Base-by-base conservation (phyloP, 2,113 vertebrate species). In the Aplodontia rufa region DNA sequence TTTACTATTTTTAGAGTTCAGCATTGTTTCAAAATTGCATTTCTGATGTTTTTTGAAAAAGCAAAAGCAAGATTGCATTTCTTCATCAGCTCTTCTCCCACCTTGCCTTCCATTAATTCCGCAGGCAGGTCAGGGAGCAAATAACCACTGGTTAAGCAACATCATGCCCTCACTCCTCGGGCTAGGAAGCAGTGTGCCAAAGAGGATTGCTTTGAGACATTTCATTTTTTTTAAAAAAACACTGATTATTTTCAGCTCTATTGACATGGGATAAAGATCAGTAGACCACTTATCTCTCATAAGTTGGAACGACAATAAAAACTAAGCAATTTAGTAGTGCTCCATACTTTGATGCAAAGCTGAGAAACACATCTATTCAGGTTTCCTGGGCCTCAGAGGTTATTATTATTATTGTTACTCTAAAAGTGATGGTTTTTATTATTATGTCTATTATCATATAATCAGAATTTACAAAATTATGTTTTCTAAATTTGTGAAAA, bases 1-100 rank as follows among this genome's bases (percentile, higher is more conserved):
- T 69, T 92, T 45, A 69, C 28, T 51, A 45, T 78, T 76, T 94
- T 79, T 88, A 94, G 37, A 53, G 8, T 58, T 94, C 32, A 75
- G 32, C 42, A 26, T 92, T 55, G 30, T 69, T 76, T 90, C 81
- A 16, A 6, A 17, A n/a, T 78, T 71, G 8, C 13, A 55, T 76
- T 58, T 87, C 53, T 81, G 60, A 85, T 81, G 19, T 72, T 78
- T 86, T 94, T 55, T 78, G 8, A 32, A 79, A 62, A 81, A 90
- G 32, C 20, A 82, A 75, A 45, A 58, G 30, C 0, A 5, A 74
- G 78, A 42, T 40, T 55, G 8, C 51, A 32, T 1, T 24, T 91
- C 30, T 68, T 40, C 2, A 14, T 85, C 11, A 53, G 2, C 55
- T 80, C 24, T 71, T 69, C 9, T 72, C 6, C 24, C 64, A 12